Percentiles rank a stretch among this genome's conserved stretches.
These are phyloP conservation scores for Drosophila mettleri DNA, from an alignment of 2,888 invertebrate species.

Conservation along the genomic window DNA sequence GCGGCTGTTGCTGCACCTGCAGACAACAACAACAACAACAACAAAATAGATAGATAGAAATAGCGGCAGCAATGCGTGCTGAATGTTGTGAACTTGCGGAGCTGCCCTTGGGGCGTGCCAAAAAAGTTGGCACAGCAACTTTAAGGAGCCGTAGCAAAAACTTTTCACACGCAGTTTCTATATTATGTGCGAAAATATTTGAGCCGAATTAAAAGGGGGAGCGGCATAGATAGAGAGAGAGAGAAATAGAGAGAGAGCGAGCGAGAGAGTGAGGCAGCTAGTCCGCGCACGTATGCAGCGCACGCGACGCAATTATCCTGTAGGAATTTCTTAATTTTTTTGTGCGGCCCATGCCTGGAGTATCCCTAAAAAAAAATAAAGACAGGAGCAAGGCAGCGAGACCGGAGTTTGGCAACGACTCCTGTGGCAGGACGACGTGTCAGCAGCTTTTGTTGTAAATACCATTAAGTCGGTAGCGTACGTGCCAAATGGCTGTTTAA, in stretches of 20 bases:
- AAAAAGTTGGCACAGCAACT: slow-evolving; percentile 36
- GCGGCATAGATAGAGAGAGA: background rate
- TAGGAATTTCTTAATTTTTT: slow-evolving; percentile 72
- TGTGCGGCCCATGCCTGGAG: slow-evolving; percentile 26
- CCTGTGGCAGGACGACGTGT: slow-evolving; percentile 43
- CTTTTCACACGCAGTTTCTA: slow-evolving; percentile 57
- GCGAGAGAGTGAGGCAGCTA: background rate
- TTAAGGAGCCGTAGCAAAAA: slow-evolving; percentile 32
- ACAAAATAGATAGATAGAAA: no score
- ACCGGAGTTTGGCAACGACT: slow-evolving; percentile 21
- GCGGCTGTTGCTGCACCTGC: slow-evolving; percentile 40
- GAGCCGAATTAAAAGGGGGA: slow-evolving; percentile 26
- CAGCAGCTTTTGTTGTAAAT: slow-evolving; percentile 71
- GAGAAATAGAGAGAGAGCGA: no score
- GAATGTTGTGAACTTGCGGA: slow-evolving; percentile 42
- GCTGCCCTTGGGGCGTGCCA: slow-evolving; percentile 35
- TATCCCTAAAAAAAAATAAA: slow-evolving; percentile 18
- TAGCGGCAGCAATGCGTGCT: slow-evolving; percentile 1
- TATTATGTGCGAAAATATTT: slow-evolving; percentile 72
- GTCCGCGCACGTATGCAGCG: slow-evolving; percentile 49
- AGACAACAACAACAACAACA: background rate
- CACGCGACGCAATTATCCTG: slow-evolving; percentile 68
- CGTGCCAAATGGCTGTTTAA: slow-evolving; percentile 78
- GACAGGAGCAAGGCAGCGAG: background rate
- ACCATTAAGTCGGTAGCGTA: slow-evolving; percentile 68